These are phyloP conservation scores for Plecturocebus donacophilus DNA, from an alignment of 2,113 vertebrate genomes.

Conservation along the genomic window DNA sequence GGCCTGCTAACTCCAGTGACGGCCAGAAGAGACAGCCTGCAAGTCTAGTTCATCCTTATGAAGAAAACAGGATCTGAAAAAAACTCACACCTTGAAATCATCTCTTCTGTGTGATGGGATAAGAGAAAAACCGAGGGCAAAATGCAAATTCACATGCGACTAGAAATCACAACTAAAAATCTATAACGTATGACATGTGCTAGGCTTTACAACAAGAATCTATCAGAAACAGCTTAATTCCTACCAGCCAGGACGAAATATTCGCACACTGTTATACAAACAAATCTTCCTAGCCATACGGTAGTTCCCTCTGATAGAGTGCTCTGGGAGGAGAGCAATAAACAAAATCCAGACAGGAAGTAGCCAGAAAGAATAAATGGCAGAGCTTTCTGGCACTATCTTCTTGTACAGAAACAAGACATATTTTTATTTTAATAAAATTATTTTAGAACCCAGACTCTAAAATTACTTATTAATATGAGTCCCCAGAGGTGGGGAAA, in stretches of 20 bases:
- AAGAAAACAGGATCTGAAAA: conserved; percentile 35
- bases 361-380: conserved; percentile 25
- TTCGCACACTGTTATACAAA: not conserved
- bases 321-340: conserved; percentile 10
- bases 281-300: conserved; percentile 2
- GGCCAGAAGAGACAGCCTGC: not conserved
- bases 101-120: not conserved
- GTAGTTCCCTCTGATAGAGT: conserved; percentile 39
- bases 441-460: conserved; percentile 44
- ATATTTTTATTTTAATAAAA: conserved; percentile 49
- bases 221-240: not conserved
- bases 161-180: not conserved
- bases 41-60: not conserved
- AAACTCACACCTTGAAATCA: not conserved
- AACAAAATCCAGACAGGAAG: conserved; percentile 62
- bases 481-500: not conserved
- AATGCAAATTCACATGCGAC: not conserved
- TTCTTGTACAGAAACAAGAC: conserved; percentile 5
- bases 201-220: not conserved
- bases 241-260: conserved; percentile 3
- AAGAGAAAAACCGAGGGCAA: not conserved
- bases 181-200: rapidly evolving
- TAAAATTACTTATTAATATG: conserved; percentile 30
- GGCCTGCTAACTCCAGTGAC: not conserved
- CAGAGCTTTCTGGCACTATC: conserved; percentile 29